These are phyloP conservation scores for Allochrocebus solatus DNA, from an alignment of 2,797 vertebrate genomes.

Conservation along the genomic window DNA sequence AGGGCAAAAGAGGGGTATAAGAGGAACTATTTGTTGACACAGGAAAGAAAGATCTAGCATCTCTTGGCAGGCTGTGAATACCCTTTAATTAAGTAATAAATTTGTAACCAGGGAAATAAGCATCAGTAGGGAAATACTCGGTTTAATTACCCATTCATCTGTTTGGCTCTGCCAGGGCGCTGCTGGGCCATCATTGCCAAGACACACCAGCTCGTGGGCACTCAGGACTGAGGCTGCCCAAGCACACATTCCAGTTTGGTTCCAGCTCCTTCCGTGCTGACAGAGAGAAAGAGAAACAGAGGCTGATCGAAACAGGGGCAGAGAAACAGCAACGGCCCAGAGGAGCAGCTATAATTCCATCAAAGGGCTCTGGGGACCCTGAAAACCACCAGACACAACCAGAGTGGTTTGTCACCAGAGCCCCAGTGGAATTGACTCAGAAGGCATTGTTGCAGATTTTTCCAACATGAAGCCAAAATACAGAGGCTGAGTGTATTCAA, in stretches of 20 bases:
- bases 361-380: conserved; percentile 59
- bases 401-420: conserved; percentile 66
- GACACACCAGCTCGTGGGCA: not conserved
- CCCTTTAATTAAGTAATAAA: conserved; percentile 62
- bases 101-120: conserved; percentile 19
- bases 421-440: conserved; percentile 53
- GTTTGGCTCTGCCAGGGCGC: not conserved
- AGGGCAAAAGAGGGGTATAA: not conserved
- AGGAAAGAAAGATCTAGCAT: conserved; percentile 14
- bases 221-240: not conserved
- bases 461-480: conserved; percentile 12
- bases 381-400: conserved; percentile 26
- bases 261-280: not conserved
- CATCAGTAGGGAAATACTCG: not conserved
- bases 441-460: conserved; percentile 43
- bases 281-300: not conserved
- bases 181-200: not conserved
- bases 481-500: not conserved
- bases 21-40: not conserved
- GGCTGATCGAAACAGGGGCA: not conserved
- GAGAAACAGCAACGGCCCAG: not conserved
- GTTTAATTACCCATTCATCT: not conserved
- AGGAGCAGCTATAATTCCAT: conserved; percentile 2
- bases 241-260: not conserved
- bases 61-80: conserved; percentile 31